These are phyloP conservation scores for Ptychoptera albimana DNA, from an alignment of 2,888 invertebrate species.

Conservation along the genomic window DNA sequence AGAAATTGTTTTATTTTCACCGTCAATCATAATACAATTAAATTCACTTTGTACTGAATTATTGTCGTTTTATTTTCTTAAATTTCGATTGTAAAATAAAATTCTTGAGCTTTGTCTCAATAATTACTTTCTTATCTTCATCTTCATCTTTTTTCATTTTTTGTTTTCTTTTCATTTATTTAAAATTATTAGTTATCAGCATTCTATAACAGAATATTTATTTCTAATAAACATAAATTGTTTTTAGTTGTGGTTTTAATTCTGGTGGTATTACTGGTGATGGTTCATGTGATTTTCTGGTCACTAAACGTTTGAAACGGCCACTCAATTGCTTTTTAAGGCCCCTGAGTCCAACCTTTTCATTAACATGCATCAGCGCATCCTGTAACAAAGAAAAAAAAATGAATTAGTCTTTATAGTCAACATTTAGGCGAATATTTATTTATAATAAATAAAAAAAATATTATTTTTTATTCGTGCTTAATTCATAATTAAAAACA, in stretches of 20 bases:
- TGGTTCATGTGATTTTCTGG: constrained; percentile 67
- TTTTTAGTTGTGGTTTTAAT: constrained; percentile 72
- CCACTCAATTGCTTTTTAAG: constrained; percentile 75
- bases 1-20: too few species aligned
- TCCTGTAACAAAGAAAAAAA: constrained; percentile 45
- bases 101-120: background rate
- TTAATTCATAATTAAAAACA: too few species aligned
- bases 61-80: too few species aligned
- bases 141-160: constrained; percentile 4
- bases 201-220: too few species aligned
- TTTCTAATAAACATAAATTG: constrained; percentile 69
- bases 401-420: constrained; percentile 5
- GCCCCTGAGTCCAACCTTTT: constrained; percentile 62
- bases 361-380: constrained; percentile 54
- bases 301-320: constrained; percentile 70
- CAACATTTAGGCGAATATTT: too few species aligned
- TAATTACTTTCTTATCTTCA: constrained; percentile 3
- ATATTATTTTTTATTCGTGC: too few species aligned
- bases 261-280: constrained; percentile 74
- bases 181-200: constrained; percentile 3
- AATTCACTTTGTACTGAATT: too few species aligned
- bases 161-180: constrained; percentile 6
- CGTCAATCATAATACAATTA: too few species aligned
- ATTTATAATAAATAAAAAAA: too few species aligned
- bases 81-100: too few species aligned